phyloP scores from a whole-genome alignment of 2,797 vertebrate species.

The Miichthys miiuy region DNA sequence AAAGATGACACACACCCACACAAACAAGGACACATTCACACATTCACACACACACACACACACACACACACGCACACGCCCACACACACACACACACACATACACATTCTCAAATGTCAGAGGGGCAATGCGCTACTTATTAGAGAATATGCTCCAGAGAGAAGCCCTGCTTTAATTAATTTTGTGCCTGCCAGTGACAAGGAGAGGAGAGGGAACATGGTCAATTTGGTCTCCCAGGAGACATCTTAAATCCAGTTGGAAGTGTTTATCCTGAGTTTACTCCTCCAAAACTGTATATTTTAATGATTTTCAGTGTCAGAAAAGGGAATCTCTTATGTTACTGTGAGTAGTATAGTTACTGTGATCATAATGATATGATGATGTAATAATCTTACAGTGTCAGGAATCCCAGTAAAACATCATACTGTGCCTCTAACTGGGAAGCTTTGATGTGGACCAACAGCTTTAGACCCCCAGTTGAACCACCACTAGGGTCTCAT shows the following conservation, averaged over 20 bases:
- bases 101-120: slow-evolving; percentile 72
- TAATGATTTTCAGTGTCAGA: background rate
- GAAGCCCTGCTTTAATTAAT: slow-evolving; percentile 82
- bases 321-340: slow-evolving; percentile 3
- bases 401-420: slow-evolving; percentile 15
- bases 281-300: slow-evolving; percentile 3
- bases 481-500: slow-evolving; percentile 38
- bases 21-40: slow-evolving; percentile 41
- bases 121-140: slow-evolving; percentile 81
- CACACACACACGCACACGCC: slow-evolving; percentile 14
- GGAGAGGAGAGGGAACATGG: slow-evolving; percentile 54
- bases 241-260: slow-evolving; percentile 43
- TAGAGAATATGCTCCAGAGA: slow-evolving; percentile 76
- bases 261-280: slow-evolving; percentile 23
- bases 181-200: slow-evolving; percentile 69
- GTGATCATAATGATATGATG: background rate
- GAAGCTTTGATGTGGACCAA: slow-evolving; percentile 36
- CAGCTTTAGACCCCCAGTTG: slow-evolving; percentile 44
- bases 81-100: slow-evolving; percentile 25
- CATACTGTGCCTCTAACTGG: slow-evolving; percentile 35
- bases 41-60: slow-evolving; percentile 50
- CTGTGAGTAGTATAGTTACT: background rate
- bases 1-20: slow-evolving; percentile 50
- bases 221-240: slow-evolving; percentile 69
- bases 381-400: slow-evolving; percentile 19